Conservation (phyloP, 2,888 invertebrate genomes). For the Stenotaenia linearis region DNA sequence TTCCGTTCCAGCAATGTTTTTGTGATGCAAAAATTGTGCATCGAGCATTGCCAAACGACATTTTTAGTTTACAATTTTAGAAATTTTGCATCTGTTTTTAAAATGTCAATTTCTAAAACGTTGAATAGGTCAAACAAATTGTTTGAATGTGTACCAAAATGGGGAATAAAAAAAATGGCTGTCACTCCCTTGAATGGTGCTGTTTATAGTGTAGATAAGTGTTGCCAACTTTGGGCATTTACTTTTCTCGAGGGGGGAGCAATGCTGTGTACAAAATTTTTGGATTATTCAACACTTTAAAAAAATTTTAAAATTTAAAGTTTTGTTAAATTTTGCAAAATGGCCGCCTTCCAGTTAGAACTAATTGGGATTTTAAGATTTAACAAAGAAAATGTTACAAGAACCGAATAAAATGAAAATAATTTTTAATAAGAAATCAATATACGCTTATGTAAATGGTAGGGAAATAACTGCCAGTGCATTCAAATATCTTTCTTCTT, state of each 20-base stretch:
- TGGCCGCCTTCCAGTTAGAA: background rate
- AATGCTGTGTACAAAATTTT: no score
- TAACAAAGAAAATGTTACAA: no score
- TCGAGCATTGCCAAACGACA: constrained; percentile 8
- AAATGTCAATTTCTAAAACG: constrained; percentile 26
- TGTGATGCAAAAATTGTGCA: no score
- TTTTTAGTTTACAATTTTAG: constrained; percentile 13
- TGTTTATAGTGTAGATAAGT: background rate
- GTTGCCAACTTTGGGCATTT: constrained; percentile 7
- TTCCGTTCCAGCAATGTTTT: constrained; percentile 15
- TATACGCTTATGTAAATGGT: background rate
- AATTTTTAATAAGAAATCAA: background rate
- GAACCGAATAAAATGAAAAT: background rate
- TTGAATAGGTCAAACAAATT: no score
- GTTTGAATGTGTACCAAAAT: background rate
- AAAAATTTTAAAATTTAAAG: no score
- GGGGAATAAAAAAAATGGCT: background rate
- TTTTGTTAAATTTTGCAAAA: no score
- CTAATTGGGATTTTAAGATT: no score
- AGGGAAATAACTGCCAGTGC: no score
- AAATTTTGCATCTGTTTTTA: no score
- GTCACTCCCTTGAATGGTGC: background rate
- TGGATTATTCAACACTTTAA: no score
- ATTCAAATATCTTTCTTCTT: background rate
- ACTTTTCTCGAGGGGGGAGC: no score